Evolutionary conservation across 1,140 invertebrate genomes (phyloP), one percentile per base, ranked within the genome.

Genomic region (Drosophila neocordata): DNA sequence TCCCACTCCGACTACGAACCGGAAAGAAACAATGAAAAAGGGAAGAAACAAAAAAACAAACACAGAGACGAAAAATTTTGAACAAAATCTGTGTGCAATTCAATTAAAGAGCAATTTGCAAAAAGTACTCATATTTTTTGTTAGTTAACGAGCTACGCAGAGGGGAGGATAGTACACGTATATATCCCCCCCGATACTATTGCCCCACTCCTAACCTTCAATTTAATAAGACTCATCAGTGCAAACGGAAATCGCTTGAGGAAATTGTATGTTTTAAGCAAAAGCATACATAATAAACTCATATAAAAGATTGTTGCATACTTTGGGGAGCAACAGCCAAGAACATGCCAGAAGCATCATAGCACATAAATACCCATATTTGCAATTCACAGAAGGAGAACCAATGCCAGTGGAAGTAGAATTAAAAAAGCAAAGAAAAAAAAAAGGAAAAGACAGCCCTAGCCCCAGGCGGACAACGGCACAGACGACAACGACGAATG

Each of bases 271-370:
- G 79, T 88, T 88, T 88, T 73, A 88, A 88, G 83, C 83, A 73
- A 88, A 88, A 88, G 83, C 84, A 88, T 88, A 88, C 76, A 88
- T 88, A 88, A 88, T 88, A 88, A 88, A 88, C 83, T 83, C 83
- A 79, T 88, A 88, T 82, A 88, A 88, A 88, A 88, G 83, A 88
- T 83, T 83, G 83, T 82, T 83, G 83, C 84, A 88, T 62, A 56
- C 82, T 66, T 56, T 53, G 41, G 62, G 69, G 44, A 55, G 48
- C 51, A 20, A 22, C 27, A 24, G 1, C 55, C 55, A 58, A 48
- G 18, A 51, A 52, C 6, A 57, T 31, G 20, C 31, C 13, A 11
- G n/a, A n/a, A 65, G 38, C 27, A 11, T 1, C 18, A 35, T 24
- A 22, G 63, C 74, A 44, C 72, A 84, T 85, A 85, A 85, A 85